Base-by-base conservation (phyloP, 2,797 vertebrate species). In the Rhabdophis nuchalis region DNA sequence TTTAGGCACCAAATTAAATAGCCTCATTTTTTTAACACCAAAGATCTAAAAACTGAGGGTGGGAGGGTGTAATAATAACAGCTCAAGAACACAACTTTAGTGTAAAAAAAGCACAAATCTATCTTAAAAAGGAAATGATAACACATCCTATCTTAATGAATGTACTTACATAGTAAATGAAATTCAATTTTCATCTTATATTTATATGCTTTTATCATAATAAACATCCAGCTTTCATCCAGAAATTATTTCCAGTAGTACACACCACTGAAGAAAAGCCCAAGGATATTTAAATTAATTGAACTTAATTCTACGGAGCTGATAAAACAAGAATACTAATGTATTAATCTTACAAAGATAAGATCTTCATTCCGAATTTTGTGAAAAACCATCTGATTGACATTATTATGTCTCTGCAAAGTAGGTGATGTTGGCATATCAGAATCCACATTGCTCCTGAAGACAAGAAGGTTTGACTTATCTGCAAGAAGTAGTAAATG, bases 331-430 rank as follows among this genome's bases (percentile, higher is more conserved):
- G 60, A 25, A 58, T 29, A 77, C 14, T n/a, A 56, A 18, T 88
- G 25, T 90, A 91, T n/a, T 1, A 14, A 46, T 96, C 99, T 98
- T 98, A 99, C 99, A 0, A 98, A 98, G 96, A 97, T 95, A 54
- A 99, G 98, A 94, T 99, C 99, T 94, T 99, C 99, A 95, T 98
- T 99, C 91, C 98, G 98, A 95, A 99, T 99, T 97, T 99, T 99
- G 98, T 99, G 99, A 96, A 99, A 99, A 88, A 99, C 98, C 99
- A 99, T 99, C 96, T 99, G 99, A 97, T 98, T 99, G 97, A 99
- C 98, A 95, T 98, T 98, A 94, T 98, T 99, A 94, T 98, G 98
- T 91, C 98, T 99, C 94, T 98, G 98, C 32, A 98, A 96, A 0
- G 97, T 97, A 29, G 98, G 98, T 60, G 99, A 98, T 23, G 97